Percentiles rank a stretch among this genome's conserved stretches.
Evolutionary conservation across 2,888 invertebrate genomes (phyloP).

Genomic region (Conomelus anceps): DNA sequence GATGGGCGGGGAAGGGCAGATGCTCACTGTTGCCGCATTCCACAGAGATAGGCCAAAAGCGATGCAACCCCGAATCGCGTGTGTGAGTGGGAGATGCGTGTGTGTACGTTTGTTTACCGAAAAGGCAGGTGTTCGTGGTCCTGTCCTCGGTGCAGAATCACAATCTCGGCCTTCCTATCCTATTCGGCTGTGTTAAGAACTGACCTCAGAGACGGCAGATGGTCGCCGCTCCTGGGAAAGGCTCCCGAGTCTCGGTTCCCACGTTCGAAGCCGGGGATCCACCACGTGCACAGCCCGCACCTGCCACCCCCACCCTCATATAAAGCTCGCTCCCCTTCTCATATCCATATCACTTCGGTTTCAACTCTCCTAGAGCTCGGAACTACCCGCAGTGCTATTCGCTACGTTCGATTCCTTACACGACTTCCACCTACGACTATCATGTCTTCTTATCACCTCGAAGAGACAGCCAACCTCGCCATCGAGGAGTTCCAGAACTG

Average conservation of each 20-base stretch:
- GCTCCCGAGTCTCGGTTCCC: conserved; percentile 56
- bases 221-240: conserved; percentile 55
- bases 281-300: conserved; percentile 30
- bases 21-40: conserved; percentile 10
- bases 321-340: conserved; percentile 17
- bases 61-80: neutral
- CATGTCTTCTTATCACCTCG: conserved; percentile 13
- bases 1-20: neutral
- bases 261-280: conserved; percentile 46
- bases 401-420: neutral
- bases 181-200: neutral
- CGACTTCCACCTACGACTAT: conserved; percentile 1
- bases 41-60: too few species aligned
- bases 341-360: conserved; percentile 13
- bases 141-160: neutral
- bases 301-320: conserved; percentile 22
- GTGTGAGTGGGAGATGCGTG: neutral
- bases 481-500: conserved; percentile 29
- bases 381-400: neutral
- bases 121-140: neutral
- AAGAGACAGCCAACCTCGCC: conserved; percentile 10
- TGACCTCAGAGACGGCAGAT: conserved; percentile 15
- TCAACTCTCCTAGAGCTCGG: neutral
- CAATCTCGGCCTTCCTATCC: neutral
- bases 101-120: neutral